These are phyloP conservation scores for Lysandra coridon DNA, from an alignment of 2,888 invertebrate genomes.

Conservation along the genomic window DNA sequence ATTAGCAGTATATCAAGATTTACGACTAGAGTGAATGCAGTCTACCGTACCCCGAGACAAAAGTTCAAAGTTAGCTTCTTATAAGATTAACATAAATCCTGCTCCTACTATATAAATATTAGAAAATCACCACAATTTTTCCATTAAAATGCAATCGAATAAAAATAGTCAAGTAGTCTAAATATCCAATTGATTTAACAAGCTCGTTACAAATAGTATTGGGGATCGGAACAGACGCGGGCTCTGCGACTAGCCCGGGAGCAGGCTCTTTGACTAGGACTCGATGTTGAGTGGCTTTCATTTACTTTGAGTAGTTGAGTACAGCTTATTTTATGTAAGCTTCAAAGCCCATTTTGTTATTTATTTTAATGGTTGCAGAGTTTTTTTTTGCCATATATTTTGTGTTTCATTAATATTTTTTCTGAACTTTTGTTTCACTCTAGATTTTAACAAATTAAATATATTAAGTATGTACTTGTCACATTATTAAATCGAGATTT, in stretches of 20 bases:
- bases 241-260: neutral
- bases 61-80: neutral
- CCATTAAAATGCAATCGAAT: neutral
- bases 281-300: constrained; percentile 8
- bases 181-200: constrained; percentile 6
- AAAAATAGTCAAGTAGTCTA: neutral
- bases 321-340: constrained; percentile 1
- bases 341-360: neutral
- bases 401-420: neutral
- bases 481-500: too few species aligned
- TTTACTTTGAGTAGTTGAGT: constrained; percentile 10
- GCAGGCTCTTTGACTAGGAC: neutral
- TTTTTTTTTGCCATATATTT: neutral
- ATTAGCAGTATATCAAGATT: neutral
- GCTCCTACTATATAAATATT: neutral
- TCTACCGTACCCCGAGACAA: neutral
- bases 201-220: constrained; percentile 3
- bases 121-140: neutral
- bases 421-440: neutral
- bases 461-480: too few species aligned
- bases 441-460: too few species aligned
- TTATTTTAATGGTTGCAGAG: neutral
- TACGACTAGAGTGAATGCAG: neutral
- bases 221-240: neutral
- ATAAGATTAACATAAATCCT: neutral